Evolutionary conservation across 2,113 vertebrate genomes (phyloP), one percentile per base, ranked within the genome.

Genomic region (Pygoscelis antarcticus): DNA sequence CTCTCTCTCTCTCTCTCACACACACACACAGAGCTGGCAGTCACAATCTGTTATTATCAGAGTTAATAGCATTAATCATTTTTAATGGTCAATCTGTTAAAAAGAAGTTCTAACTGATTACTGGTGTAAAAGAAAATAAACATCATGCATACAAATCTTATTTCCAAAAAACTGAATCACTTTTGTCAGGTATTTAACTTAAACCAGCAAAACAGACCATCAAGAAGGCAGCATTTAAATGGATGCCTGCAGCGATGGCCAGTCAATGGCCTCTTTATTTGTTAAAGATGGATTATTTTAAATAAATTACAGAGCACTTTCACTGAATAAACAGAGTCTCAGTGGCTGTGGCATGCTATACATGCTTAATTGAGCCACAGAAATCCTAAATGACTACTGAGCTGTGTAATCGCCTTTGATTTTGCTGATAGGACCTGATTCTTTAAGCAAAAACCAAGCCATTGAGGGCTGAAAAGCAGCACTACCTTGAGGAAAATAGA

Each of bases 241-340:
- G 97, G 98, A 98, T 83, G 98, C 99, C 99, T 99, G 98, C 98
- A 98, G 98, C 97, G 98, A 98, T 98, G 98, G 96, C 68, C 97
- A 97, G 96, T 99, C 99, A 99, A 99, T 99, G 99, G 99, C 97
- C 98, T 99, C 99, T 99, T 99, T 99, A 99, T 99, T 99, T 99
- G 99, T 99, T 99, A 99, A 99, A 99, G 98, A 99, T 99, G 99
- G 99, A 99, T 99, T 99, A 99, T 99, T 99, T 99, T 98, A 99
- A 99, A 99, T 99, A 99, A 99, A 99, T 99, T 99, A 99, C 99
- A 99, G 99, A 99, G 99, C 99, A 99, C 99, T 99, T 99, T 99
- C 98, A 97, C 98, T 99, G 99, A 99, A 99, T 99, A 99, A 99
- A 99, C 99, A 99, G 99, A 99, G 99, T 98, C 99, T 99, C 98